Evolutionary conservation across 2,113 vertebrate genomes (phyloP).

Genomic region (Mormoops blainvillei): DNA sequence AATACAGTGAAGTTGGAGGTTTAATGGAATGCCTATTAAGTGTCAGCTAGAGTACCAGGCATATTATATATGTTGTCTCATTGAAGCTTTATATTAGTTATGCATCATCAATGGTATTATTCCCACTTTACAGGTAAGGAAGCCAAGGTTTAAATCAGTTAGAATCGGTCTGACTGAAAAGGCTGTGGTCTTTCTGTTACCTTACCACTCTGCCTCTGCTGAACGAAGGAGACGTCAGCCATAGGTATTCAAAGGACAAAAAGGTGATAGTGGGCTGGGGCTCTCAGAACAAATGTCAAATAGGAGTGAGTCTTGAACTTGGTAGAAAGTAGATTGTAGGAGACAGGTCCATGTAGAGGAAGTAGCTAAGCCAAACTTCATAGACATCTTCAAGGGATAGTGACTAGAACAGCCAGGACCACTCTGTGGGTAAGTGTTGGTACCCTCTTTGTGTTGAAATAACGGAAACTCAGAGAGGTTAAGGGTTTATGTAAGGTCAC

Average conservation of each 20-base stretch:
- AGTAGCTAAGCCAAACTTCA: not conserved
- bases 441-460: not conserved
- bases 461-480: not conserved
- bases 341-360: not conserved
- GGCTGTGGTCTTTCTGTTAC: not conserved
- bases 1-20: not conserved
- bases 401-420: not conserved
- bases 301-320: not conserved
- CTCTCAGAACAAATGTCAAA: not conserved
- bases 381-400: not conserved
- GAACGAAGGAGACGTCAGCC: conserved; percentile 17
- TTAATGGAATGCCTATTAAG: not conserved
- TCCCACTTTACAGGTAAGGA: conserved; percentile 24
- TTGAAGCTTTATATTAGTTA: not conserved
- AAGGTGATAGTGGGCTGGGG: not conserved
- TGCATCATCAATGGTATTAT: not conserved
- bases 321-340: not conserved
- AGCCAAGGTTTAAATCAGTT: not conserved
- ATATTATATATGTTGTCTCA: not conserved
- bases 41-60: not conserved
- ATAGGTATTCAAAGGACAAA: not conserved
- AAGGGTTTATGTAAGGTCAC: not conserved
- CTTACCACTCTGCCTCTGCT: not conserved
- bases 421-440: not conserved
- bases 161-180: not conserved